phyloP scores from a whole-genome alignment of 2,113 vertebrate species.

The Callithrix jacchus region DNA sequence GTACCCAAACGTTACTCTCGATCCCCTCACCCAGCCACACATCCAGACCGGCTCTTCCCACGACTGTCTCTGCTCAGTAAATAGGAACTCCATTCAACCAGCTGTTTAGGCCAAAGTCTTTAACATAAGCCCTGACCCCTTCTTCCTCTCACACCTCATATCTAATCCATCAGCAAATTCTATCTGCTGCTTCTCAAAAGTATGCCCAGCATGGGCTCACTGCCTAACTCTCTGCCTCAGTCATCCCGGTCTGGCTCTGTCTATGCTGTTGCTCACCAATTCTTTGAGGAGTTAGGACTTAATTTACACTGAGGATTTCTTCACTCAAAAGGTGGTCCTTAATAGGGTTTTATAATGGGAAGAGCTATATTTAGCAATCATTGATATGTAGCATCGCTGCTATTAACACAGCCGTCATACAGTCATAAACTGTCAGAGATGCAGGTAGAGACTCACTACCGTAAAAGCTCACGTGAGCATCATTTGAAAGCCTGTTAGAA shows the following conservation, averaged over 20 bases:
- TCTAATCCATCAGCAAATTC: background rate
- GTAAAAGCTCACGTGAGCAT: background rate
- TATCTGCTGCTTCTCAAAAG: background rate
- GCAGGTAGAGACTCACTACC: background rate
- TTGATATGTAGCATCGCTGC: background rate
- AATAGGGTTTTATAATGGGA: background rate
- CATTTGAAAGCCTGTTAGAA: background rate
- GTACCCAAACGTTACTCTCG: too few species aligned
- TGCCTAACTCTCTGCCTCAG: background rate
- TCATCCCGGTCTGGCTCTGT: background rate
- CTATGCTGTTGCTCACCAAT: too few species aligned
- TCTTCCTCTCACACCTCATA: background rate
- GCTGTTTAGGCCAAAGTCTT: background rate
- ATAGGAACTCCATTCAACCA: background rate
- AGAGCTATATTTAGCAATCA: background rate
- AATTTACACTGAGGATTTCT: background rate
- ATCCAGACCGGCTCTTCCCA: background rate
- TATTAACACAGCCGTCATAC: background rate
- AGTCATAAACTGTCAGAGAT: background rate
- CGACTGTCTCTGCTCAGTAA: background rate
- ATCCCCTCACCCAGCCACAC: background rate
- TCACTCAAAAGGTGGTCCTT: background rate
- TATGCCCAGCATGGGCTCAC: background rate
- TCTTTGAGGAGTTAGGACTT: background rate
- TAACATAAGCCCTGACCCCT: background rate